phyloP scores from a whole-genome alignment of 1,140 invertebrate species.

The Pseudomyrmex pallidus region DNA sequence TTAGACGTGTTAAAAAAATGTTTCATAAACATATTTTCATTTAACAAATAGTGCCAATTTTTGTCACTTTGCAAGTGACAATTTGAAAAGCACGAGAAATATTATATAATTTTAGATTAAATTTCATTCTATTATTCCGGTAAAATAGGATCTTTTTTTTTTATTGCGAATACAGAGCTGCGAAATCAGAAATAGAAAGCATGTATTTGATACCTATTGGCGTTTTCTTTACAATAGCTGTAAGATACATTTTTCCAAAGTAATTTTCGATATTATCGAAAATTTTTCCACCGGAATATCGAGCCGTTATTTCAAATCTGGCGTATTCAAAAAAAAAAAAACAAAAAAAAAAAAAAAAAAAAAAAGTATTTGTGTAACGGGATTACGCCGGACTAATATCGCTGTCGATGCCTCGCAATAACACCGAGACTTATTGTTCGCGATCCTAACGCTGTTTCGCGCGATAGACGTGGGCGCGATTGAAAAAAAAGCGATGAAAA shows the following conservation, averaged over 20 bases:
- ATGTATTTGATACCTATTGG: conserved; percentile 5
- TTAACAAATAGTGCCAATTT: conserved; percentile 18
- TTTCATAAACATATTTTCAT: too few relatives aligned
- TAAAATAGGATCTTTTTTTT: conserved; percentile 3
- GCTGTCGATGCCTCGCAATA: conserved; percentile 52
- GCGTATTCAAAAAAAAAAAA: conserved; percentile 21
- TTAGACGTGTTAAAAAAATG: not conserved
- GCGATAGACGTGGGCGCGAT: conserved; percentile 47
- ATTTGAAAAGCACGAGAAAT: conserved; percentile 10
- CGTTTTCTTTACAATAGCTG: not conserved
- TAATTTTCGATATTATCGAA: conserved; percentile 12
- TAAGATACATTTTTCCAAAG: conserved; percentile 11
- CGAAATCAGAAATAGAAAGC: not conserved
- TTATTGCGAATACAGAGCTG: not conserved
- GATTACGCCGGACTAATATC: conserved; percentile 51
- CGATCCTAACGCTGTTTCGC: conserved; percentile 52
- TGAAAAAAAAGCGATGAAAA: conserved; percentile 59
- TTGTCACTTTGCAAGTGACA: not conserved
- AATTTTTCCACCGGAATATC: conserved; percentile 26
- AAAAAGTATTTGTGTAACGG: conserved; percentile 45
- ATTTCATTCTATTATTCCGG: not conserved
- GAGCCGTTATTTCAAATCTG: conserved; percentile 7
- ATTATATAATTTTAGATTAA: conserved; percentile 22
- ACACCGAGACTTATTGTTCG: conserved; percentile 58
- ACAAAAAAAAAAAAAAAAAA: too few relatives aligned